Conservation (phyloP, 2,113 vertebrate species). For the Misgurnus mizolepis region DNA sequence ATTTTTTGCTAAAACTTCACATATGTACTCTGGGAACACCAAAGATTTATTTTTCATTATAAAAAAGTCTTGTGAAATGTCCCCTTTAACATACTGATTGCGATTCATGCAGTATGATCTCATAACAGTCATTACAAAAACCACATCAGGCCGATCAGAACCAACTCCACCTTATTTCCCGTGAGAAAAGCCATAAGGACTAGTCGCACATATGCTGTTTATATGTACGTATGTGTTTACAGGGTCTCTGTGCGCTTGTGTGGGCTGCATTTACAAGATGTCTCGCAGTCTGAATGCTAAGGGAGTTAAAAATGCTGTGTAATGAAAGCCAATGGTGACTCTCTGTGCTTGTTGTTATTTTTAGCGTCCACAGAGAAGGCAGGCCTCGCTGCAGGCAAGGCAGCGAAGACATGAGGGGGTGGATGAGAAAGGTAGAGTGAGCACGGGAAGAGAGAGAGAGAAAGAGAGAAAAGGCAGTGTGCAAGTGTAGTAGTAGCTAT, state of each 20-base stretch:
- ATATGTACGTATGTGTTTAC: not conserved
- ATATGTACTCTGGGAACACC: no score
- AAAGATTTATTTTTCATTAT: no score
- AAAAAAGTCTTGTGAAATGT: no score
- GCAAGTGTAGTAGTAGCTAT: slow-evolving; percentile 16
- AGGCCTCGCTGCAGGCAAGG: slow-evolving; percentile 73
- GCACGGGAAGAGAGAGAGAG: not conserved
- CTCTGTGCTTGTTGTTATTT: slow-evolving; percentile 48
- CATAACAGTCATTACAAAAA: not conserved
- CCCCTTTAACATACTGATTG: no score
- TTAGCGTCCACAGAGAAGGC: slow-evolving; percentile 79
- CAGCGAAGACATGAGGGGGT: slow-evolving; percentile 44
- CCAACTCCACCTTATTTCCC: not conserved
- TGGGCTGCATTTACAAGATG: slow-evolving; percentile 33
- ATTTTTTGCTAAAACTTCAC: no score
- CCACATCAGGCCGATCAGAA: not conserved
- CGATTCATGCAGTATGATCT: not conserved
- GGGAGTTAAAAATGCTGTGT: slow-evolving; percentile 44
- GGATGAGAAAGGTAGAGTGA: slow-evolving; percentile 15
- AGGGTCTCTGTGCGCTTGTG: slow-evolving; percentile 5
- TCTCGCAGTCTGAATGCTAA: slow-evolving; percentile 19
- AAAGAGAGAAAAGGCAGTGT: slow-evolving; percentile 17
- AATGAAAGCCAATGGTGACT: slow-evolving; percentile 32
- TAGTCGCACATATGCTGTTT: not conserved
- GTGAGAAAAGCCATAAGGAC: not conserved